phyloP scores from a whole-genome alignment of 1,140 invertebrate species.

The Heliconius melpomene region DNA sequence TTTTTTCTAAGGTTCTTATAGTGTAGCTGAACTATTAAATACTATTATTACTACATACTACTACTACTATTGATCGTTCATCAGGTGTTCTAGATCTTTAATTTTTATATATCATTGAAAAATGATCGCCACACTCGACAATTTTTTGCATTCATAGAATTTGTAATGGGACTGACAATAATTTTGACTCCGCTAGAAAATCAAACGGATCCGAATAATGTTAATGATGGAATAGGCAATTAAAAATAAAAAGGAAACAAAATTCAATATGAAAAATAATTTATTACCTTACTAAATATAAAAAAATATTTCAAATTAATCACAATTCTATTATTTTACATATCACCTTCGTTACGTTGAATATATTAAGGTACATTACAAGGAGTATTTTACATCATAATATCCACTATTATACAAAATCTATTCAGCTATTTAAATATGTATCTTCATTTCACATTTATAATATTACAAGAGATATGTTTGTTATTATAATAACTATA shows the following conservation, averaged over 20 bases:
- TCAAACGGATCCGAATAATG: too few relatives aligned
- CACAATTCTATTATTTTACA: conserved; percentile 54
- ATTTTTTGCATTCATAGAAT: too few relatives aligned
- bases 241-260: conserved; percentile 5
- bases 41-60: too few relatives aligned
- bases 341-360: conserved; percentile 46
- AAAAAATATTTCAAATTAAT: conserved; percentile 53
- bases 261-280: conserved; percentile 64
- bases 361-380: conserved; percentile 43
- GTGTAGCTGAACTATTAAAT: too few relatives aligned
- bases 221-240: not conserved
- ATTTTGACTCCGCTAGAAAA: not conserved
- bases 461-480: conserved; percentile 11
- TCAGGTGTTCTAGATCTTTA: too few relatives aligned
- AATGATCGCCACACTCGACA: too few relatives aligned
- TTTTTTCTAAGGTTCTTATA: too few relatives aligned
- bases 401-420: not conserved
- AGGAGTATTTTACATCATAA: conserved; percentile 12
- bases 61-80: too few relatives aligned
- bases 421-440: not conserved
- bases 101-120: too few relatives aligned
- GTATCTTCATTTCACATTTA: not conserved
- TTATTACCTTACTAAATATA: conserved; percentile 63
- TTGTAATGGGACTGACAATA: too few relatives aligned
- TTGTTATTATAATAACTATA: not conserved